A percentile compares a stretch with the other conserved stretches of the same genome.
These are phyloP conservation scores for Volucella zonaria DNA, from an alignment of 2,888 invertebrate species.

Conservation along the genomic window DNA sequence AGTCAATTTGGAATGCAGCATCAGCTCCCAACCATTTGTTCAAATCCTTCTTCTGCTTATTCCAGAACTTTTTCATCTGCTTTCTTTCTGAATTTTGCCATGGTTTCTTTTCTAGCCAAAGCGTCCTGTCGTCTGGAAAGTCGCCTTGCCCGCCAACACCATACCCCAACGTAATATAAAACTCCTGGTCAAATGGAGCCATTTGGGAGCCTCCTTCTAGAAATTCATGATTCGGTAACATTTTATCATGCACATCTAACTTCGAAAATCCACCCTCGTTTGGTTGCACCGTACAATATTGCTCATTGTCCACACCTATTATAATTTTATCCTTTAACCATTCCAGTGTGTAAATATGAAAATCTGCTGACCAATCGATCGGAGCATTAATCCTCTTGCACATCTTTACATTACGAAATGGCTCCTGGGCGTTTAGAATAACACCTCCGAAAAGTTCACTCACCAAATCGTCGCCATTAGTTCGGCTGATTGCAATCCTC, in stretches of 20 bases:
- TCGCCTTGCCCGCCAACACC: constrained; percentile 90
- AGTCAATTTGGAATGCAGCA: no score
- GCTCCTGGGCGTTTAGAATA: constrained; percentile 77
- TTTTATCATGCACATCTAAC: constrained; percentile 71
- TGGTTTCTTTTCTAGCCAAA: constrained; percentile 84
- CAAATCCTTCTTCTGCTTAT: constrained; percentile 82
- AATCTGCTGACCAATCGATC: constrained; percentile 83
- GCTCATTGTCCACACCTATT: constrained; percentile 83
- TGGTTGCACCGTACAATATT: constrained; percentile 83
- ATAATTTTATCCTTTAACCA: constrained; percentile 84
- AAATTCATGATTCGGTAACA: constrained; percentile 80
- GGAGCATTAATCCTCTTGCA: constrained; percentile 74
- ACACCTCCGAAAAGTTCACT: constrained; percentile 78
- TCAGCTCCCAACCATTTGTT: constrained; percentile 72
- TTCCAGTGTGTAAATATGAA: constrained; percentile 87
- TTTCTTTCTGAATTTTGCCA: constrained; percentile 88
- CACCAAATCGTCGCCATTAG: constrained; percentile 80
- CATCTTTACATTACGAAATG: constrained; percentile 77
- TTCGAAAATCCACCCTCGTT: constrained; percentile 76
- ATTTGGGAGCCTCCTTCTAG: constrained; percentile 80
- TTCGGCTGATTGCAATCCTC: constrained; percentile 86
- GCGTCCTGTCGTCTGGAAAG: constrained; percentile 85
- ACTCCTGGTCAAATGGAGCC: constrained; percentile 91
- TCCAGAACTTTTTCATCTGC: constrained; percentile 88
- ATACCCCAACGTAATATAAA: constrained; percentile 89